Conservation (phyloP, 1,140 invertebrate genomes). For the Drosophila subobscura region DNA sequence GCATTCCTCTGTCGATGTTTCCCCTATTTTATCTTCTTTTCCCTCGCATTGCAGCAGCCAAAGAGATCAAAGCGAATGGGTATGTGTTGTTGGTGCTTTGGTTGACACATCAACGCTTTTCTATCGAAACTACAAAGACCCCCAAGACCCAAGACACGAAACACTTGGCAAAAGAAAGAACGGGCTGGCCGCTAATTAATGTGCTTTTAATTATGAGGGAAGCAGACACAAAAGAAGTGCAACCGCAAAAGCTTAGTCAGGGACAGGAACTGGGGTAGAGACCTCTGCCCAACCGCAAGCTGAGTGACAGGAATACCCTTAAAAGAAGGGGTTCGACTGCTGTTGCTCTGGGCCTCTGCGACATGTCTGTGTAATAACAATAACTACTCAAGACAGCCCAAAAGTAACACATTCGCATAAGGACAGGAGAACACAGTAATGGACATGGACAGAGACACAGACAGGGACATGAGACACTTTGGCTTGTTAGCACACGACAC, state of each 20-base stretch:
- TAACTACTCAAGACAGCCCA: conserved; percentile 81
- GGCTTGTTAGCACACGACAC: conserved; percentile 79
- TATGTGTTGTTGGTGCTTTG: conserved; percentile 61
- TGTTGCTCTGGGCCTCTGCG: conserved; percentile 56
- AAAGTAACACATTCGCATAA: conserved; percentile 73
- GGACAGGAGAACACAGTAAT: conserved; percentile 37
- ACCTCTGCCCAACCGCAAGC: conserved; percentile 53
- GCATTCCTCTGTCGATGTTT: conserved; percentile 13
- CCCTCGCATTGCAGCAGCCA: conserved; percentile 32
- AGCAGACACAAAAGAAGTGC: conserved; percentile 29
- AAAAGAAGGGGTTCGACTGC: conserved; percentile 41
- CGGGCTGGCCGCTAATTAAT: conserved; percentile 66
- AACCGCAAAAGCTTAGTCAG: conserved; percentile 74
- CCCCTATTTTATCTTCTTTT: conserved; percentile 32
- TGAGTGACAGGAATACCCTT: conserved; percentile 55
- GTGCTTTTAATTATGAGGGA: conserved; percentile 76
- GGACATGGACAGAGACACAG: conserved; percentile 38
- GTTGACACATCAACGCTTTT: conserved; percentile 79
- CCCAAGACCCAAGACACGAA: conserved; percentile 1
- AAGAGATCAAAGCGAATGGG: conserved; percentile 71
- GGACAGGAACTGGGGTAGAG: conserved; percentile 19
- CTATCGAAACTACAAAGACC: conserved; percentile 71
- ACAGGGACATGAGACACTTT: conserved; percentile 43
- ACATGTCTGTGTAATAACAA: conserved; percentile 73
- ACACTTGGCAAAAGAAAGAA: conserved; percentile 31